Evolutionary conservation across 2,113 vertebrate genomes (phyloP).

Genomic region (Actenoides hombroni): DNA sequence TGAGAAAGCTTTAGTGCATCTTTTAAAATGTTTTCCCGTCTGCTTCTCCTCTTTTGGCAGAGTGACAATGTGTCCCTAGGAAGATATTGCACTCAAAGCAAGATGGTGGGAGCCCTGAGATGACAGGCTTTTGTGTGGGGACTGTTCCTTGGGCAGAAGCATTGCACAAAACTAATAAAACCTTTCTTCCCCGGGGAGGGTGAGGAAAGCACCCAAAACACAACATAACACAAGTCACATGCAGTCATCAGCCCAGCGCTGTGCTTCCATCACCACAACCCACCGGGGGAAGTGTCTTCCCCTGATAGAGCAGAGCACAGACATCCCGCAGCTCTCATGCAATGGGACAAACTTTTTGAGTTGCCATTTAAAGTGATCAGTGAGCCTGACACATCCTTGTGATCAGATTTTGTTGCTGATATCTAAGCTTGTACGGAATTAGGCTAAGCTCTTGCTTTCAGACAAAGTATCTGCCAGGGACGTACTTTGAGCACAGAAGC

Average conservation of each 20-base stretch:
- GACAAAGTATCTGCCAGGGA: not conserved
- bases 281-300: not conserved
- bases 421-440: not conserved
- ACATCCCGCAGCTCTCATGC: not conserved
- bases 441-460: not conserved
- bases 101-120: not conserved
- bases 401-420: not conserved
- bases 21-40: not conserved
- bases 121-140: rapidly evolving
- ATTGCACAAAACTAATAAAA: not conserved
- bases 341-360: not conserved
- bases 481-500: rapidly evolving
- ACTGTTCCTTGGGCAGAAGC: not conserved
- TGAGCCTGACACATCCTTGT: not conserved
- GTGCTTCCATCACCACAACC: not conserved
- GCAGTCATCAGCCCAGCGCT: not conserved
- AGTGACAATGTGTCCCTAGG: not conserved
- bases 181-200: not conserved
- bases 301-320: not conserved
- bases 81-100: not conserved
- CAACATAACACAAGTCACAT: not conserved
- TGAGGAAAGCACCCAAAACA: not conserved
- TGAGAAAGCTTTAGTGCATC: not conserved
- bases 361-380: not conserved
- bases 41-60: not conserved